Conservation (phyloP, 2,797 vertebrate genomes). For the Xiphorhynchus erythropygius region DNA sequence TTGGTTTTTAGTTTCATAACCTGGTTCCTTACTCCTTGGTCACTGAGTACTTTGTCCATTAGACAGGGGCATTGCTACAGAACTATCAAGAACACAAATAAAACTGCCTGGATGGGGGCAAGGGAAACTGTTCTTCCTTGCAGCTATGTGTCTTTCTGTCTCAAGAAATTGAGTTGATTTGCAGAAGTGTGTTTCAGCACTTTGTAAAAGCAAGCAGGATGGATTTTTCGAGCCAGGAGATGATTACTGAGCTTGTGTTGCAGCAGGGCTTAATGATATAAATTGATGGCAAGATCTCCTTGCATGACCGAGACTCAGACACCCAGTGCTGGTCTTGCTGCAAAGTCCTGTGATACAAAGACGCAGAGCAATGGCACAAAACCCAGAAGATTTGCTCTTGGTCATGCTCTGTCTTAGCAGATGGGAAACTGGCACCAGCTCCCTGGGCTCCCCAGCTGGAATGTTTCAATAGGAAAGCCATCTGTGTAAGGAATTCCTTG, state of each 20-base stretch:
- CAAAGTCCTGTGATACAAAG: neutral
- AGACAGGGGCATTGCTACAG: neutral
- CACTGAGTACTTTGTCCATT: neutral
- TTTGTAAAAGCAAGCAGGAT: neutral
- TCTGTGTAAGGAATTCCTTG: neutral
- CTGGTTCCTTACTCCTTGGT: neutral
- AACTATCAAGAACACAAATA: neutral
- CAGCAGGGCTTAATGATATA: neutral
- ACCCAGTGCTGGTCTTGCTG: neutral
- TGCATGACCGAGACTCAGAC: neutral
- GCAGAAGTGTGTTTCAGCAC: neutral
- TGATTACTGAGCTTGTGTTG: neutral
- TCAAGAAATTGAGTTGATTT: neutral
- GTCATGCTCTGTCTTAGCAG: neutral
- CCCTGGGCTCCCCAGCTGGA: rapidly evolving
- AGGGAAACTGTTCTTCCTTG: neutral
- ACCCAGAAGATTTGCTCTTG: neutral
- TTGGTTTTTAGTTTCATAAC: neutral
- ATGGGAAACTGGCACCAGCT: neutral
- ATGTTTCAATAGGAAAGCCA: neutral
- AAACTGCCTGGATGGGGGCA: neutral
- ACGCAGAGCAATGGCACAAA: neutral
- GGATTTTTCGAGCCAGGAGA: neutral
- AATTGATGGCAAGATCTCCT: neutral
- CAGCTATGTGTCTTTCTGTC: neutral